phyloP scores from a whole-genome alignment of 1,140 invertebrate species.

The Cotesia chilonis region DNA sequence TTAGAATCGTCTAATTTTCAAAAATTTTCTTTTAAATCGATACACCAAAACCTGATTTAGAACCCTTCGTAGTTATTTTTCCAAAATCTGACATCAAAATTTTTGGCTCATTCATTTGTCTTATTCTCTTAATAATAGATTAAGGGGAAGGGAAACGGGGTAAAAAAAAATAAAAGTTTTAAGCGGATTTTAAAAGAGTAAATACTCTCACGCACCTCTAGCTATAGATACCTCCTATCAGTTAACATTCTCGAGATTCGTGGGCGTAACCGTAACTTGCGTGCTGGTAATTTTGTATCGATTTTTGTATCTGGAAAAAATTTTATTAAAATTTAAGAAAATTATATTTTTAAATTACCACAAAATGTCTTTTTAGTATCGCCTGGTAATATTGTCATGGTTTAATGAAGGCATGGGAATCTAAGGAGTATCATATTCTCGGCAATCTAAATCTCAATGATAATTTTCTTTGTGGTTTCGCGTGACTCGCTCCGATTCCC shows the following conservation, averaged over 20 bases:
- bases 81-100: no score
- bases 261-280: constrained; percentile 22
- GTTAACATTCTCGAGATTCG: background rate
- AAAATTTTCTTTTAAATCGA: no score
- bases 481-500: background rate
- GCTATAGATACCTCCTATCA: constrained; percentile 29
- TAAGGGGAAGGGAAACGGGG: no score
- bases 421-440: background rate
- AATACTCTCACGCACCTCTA: constrained; percentile 31
- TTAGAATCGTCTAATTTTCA: no score
- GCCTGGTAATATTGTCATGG: no score
- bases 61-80: no score
- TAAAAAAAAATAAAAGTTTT: background rate
- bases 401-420: background rate
- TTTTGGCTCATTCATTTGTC: no score
- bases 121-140: no score
- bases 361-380: no score
- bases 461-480: constrained; percentile 5
- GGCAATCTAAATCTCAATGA: background rate
- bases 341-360: no score
- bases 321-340: background rate
- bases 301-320: background rate
- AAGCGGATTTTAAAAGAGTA: constrained; percentile 10
- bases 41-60: no score
- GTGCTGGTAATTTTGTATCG: constrained; percentile 27